Percentiles rank a stretch among this genome's conserved stretches.
phyloP scores from a whole-genome alignment of 92 coral and sea anemone species.

The Zoanthus sociatus region DNA sequence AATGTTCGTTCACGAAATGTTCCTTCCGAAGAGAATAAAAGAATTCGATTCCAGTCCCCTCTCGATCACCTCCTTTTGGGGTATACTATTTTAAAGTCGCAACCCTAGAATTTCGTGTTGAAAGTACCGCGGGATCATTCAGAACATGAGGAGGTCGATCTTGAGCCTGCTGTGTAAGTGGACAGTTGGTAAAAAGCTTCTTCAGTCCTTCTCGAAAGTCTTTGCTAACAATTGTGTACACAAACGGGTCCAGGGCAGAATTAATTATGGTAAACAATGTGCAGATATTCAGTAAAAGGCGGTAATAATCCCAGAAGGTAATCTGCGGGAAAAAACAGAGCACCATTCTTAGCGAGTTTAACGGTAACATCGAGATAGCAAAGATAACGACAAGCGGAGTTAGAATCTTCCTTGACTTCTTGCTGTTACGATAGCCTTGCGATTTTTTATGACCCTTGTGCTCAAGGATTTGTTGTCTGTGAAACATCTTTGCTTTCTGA shows the following conservation, averaged over 20 bases:
- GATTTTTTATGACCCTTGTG: background rate
- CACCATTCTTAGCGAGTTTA: slow-evolving; percentile 11
- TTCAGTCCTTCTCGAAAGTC: slow-evolving; percentile 33
- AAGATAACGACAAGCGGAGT: slow-evolving; percentile 37
- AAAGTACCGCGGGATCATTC: background rate
- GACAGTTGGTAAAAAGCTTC: background rate
- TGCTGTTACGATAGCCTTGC: slow-evolving; percentile 33
- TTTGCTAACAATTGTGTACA: slow-evolving; percentile 31
- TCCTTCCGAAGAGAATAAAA: too few relatives aligned
- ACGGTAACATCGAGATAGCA: slow-evolving; percentile 37
- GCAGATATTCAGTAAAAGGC: slow-evolving; percentile 28
- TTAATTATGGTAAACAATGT: slow-evolving; percentile 31
- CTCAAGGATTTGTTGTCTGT: slow-evolving; percentile 7
- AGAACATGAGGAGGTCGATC: background rate
- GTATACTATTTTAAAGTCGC: too few relatives aligned
- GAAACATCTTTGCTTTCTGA: slow-evolving; percentile 16
- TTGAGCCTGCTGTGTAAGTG: background rate
- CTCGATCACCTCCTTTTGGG: too few relatives aligned
- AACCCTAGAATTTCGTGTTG: background rate
- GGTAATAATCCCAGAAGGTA: background rate
- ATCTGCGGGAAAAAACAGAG: slow-evolving; percentile 4
- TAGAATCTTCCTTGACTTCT: slow-evolving; percentile 33
- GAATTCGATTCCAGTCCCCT: too few relatives aligned
- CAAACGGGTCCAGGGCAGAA: slow-evolving; percentile 37
- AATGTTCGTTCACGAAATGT: too few relatives aligned